Base-by-base conservation (phyloP, 2,113 vertebrate species). In the Embiotoca jacksoni region DNA sequence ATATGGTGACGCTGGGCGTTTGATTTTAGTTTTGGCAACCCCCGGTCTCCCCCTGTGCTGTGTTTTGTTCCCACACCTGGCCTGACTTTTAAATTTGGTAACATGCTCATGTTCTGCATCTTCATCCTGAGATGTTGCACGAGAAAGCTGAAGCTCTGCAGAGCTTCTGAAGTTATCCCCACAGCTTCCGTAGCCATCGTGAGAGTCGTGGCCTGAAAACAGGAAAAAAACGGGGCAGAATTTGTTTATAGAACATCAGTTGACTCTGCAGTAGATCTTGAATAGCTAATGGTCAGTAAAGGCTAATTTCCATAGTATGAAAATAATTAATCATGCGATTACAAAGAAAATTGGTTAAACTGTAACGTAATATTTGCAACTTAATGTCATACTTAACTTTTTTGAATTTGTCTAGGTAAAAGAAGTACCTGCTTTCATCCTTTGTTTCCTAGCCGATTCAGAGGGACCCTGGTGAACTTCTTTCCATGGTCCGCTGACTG, bases 1-100 rank as follows among this genome's bases (percentile, higher is more conserved):
- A 88, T 91, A 82, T 2, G 91, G 81, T 15, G 93, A 91, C 49
- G 49, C 71, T 50, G 89, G 87, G 15, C 77, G 79, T 75, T 71
- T 91, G 53, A 66, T 63, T 72, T 87, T 91, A 44, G 23, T 74
- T 74, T 88, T 92, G 60, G 80, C 66, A 57, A 80, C 72, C 9
- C 75, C 80, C 74, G 47, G 71, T 78, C 59, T 80, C 7, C 67
- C 72, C 53, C 81, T 75, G 76, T 78, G 55, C 3, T 86, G 79
- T 61, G 77, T 73, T 90, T 71, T 91, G 72, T 80, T 83, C 53
- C 41, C 81, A 61, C 52, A 59, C 66, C 64, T 80, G 39, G 30
- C 44, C 44, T 79, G 73, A 66, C 58, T 65, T 66, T 80, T 83
- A 7, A 9, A 57, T 64, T 52, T 72, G 52, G 78, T 75, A 35